A percentile compares a stretch with the other conserved stretches of the same genome.
These are phyloP conservation scores for Sardina pilchardus DNA, from an alignment of 2,113 vertebrate genomes.

Conservation along the genomic window DNA sequence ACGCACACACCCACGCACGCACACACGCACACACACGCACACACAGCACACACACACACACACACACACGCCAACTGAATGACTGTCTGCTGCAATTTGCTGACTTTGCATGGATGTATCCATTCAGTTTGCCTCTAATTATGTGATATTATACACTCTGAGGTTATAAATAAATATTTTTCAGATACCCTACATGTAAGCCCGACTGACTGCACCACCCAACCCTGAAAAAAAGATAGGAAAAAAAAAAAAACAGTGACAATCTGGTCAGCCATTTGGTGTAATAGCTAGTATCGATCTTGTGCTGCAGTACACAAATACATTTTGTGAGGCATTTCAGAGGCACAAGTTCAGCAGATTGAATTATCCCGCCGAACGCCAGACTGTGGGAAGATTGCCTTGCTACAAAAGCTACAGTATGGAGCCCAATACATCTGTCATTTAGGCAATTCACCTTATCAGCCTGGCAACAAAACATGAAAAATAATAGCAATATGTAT, in stretches of 20 bases:
- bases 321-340: slow-evolving; percentile 20
- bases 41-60: background rate
- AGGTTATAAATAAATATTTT: background rate
- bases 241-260: background rate
- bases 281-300: slow-evolving; percentile 31
- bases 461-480: slow-evolving; percentile 21
- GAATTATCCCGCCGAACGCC: slow-evolving; percentile 25
- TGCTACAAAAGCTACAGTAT: background rate
- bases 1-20: background rate
- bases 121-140: background rate
- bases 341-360: slow-evolving; percentile 30
- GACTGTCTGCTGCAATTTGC: slow-evolving; percentile 35
- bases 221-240: background rate
- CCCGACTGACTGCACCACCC: background rate
- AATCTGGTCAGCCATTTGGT: slow-evolving; percentile 23
- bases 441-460: slow-evolving; percentile 29
- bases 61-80: background rate
- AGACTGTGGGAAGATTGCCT: slow-evolving; percentile 15
- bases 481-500: slow-evolving; percentile 30
- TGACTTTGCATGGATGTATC: background rate
- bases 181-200: background rate
- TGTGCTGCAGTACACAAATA: slow-evolving; percentile 21
- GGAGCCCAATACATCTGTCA: slow-evolving; percentile 12
- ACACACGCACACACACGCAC: slow-evolving; percentile 22
- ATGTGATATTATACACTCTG: background rate